These are phyloP conservation scores for Enteromius thamalakanensis DNA, from an alignment of 2,797 vertebrate species.

Conservation along the genomic window DNA sequence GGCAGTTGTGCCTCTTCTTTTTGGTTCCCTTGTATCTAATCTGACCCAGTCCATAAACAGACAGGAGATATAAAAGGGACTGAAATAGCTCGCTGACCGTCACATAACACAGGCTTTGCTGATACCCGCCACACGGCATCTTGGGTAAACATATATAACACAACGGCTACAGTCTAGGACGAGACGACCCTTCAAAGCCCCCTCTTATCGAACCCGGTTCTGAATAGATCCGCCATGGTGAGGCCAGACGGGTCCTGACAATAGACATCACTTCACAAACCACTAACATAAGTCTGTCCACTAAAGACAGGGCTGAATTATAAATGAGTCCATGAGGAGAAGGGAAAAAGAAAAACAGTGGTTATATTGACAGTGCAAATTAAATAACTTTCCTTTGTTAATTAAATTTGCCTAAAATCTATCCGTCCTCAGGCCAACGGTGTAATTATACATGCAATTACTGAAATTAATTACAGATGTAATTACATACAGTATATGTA, in stretches of 20 bases:
- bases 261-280: constrained; percentile 67
- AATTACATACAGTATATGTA: no score
- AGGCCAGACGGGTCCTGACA: constrained; percentile 64
- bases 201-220: not conserved
- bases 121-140: not conserved
- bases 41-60: constrained; percentile 41
- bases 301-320: constrained; percentile 71
- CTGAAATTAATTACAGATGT: no score
- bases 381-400: constrained; percentile 71
- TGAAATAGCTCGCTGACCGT: constrained; percentile 44
- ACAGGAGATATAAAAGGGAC: constrained; percentile 36
- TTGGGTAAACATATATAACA: constrained; percentile 34
- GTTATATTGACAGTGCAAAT: constrained; percentile 69
- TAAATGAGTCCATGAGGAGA: constrained; percentile 67
- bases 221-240: constrained; percentile 5
- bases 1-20: not conserved
- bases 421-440: not conserved
- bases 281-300: constrained; percentile 28
- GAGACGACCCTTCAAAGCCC: not conserved
- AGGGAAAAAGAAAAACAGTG: constrained; percentile 55
- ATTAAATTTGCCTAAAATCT: not conserved
- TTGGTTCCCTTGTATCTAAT: constrained; percentile 15
- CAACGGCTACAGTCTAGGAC: not conserved
- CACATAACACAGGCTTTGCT: constrained; percentile 15
- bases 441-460: no score